Base-by-base conservation (phyloP, 2,888 invertebrate genomes). In the Strigamia crassipes region DNA sequence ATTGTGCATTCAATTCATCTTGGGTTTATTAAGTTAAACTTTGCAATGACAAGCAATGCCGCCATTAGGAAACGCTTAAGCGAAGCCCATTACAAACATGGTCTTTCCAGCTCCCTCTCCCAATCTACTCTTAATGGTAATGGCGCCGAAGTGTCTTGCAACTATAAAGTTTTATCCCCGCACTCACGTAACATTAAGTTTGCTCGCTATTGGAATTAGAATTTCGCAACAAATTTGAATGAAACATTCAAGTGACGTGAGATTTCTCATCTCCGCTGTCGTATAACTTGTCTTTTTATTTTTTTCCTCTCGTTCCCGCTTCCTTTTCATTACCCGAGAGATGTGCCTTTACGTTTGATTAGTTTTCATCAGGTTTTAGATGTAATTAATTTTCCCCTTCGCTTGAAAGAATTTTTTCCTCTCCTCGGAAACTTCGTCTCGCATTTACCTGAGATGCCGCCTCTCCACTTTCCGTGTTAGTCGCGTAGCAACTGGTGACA, bases 61-160 rank as follows among this genome's bases (percentile, higher is more conserved):
- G 31, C 73, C 73, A 73, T 73, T 73, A 73, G 73, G 73, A 73
- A 73, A 73, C 73, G 73, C 73, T 73, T 73, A 73, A 73, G 73
- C 73, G 73, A 73, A 73, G 73, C 73, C 73, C 73, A 73, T 73
- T 73, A 73, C 73, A 73, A 73, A 73, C 73, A 73, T 27, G 31
- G 31, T 6, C 73, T 73, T 73, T 73, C 27, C 23, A 27, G 4
- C 73, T 73, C 27, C 73, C 73, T 27, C 13, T 31, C 27, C 73
- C 73, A 73, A 73, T 73, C 73, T 73, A 73, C 27, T 73, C 73
- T 73, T 73, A 73, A 73, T 73, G 73, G 73, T 73, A 73, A 73
- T 73, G 73, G 73, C 73, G 73, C 73, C 73, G 31, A 73, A 73
- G 73, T 27, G 73, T 73, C 73, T 23, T 31, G 27, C 5, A 73